Conservation (phyloP, 2,113 vertebrate species). For the Arothron firmamentum region DNA sequence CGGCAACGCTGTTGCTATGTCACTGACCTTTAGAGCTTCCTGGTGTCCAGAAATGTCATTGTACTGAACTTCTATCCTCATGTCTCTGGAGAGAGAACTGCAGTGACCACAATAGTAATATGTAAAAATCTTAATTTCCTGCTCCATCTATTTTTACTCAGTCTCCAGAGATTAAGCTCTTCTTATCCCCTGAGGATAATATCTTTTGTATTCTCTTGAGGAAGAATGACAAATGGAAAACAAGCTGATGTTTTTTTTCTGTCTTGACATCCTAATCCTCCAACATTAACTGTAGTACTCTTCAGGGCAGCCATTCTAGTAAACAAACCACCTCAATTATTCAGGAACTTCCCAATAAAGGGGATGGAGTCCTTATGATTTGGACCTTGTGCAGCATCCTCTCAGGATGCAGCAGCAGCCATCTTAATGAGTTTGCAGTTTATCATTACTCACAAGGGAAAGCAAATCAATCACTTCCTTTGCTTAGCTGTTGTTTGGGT, state of each 20-base stretch:
- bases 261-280: conserved; percentile 9
- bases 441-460: conserved; percentile 68
- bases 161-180: conserved; percentile 24
- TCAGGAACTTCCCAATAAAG: conserved; percentile 38
- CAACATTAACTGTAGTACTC: conserved; percentile 14
- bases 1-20: too few relatives aligned
- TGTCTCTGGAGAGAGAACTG: not conserved
- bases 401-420: conserved; percentile 46
- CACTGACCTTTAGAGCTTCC: too few relatives aligned
- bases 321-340: conserved; percentile 45
- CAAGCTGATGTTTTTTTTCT: not conserved
- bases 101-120: conserved; percentile 23
- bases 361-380: conserved; percentile 43
- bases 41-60: too few relatives aligned
- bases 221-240: conserved; percentile 15
- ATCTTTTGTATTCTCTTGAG: conserved; percentile 16
- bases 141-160: conserved; percentile 19
- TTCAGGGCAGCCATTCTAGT: conserved; percentile 16
- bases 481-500: not conserved
- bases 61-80: not conserved
- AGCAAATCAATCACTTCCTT: conserved; percentile 72
- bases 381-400: conserved; percentile 53
- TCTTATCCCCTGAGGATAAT: conserved; percentile 27
- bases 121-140: conserved; percentile 6
- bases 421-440: conserved; percentile 70